phyloP scores from a whole-genome alignment of 2,888 invertebrate species.

The Phyto melanocephala region DNA sequence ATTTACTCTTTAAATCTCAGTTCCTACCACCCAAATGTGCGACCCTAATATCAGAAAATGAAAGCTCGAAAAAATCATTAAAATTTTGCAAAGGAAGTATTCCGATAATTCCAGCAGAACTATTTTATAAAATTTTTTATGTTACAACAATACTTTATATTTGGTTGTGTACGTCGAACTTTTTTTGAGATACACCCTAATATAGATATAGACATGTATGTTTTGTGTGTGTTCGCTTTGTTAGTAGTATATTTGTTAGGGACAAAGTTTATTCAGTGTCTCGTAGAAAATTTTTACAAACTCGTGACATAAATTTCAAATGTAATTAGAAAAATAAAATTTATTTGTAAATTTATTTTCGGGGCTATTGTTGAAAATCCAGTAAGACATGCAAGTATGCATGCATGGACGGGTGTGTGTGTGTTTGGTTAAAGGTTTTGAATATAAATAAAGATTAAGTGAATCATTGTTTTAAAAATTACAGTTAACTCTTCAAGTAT shows the following conservation, averaged over 20 bases:
- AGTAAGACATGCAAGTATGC: not conserved
- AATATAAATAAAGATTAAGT: not conserved
- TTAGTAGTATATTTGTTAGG: slow-evolving; percentile 41
- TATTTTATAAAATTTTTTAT: not conserved
- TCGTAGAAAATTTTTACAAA: slow-evolving; percentile 52
- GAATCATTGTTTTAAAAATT: not conserved
- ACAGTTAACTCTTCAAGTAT: not conserved
- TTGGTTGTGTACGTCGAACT: not conserved
- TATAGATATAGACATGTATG: not conserved
- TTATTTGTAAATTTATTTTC: not conserved
- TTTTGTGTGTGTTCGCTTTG: slow-evolving; percentile 1
- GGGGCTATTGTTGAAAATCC: no score
- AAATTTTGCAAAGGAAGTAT: no score
- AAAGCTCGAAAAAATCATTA: no score
- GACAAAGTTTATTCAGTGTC: slow-evolving; percentile 61
- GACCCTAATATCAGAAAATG: no score
- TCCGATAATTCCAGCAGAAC: no score
- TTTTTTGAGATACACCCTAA: not conserved
- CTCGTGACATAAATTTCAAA: slow-evolving; percentile 67
- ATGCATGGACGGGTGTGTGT: not conserved
- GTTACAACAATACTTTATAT: no score
- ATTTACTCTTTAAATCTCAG: no score
- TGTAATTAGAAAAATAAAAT: slow-evolving; percentile 65
- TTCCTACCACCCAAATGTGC: no score
- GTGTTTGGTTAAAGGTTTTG: not conserved